Conservation (phyloP, 2,888 invertebrate genomes). For the Lottia scabra region DNA sequence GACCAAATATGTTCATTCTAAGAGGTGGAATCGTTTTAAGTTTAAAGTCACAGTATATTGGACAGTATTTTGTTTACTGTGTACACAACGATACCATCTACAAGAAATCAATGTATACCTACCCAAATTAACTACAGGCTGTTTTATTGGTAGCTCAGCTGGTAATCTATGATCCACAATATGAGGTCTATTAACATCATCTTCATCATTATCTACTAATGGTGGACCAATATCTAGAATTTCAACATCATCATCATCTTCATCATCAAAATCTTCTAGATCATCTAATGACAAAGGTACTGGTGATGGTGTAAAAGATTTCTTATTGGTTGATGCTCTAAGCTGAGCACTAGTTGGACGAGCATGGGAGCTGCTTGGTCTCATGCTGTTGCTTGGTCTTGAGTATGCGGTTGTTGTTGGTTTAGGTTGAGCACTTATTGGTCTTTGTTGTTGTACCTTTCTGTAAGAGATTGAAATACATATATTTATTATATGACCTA, state of each 20-base stretch:
- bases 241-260: background rate
- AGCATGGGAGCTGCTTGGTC: background rate
- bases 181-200: background rate
- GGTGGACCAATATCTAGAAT: background rate
- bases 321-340: background rate
- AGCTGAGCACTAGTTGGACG: conserved; percentile 12
- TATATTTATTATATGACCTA: too few relatives aligned
- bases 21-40: too few relatives aligned
- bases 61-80: too few relatives aligned
- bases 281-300: background rate
- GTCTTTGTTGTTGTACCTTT: conserved; percentile 21
- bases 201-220: background rate
- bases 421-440: conserved; percentile 8
- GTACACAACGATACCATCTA: too few relatives aligned
- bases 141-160: background rate
- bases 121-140: background rate
- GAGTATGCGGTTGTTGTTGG: background rate
- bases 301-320: background rate
- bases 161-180: conserved; percentile 15
- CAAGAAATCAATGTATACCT: too few relatives aligned
- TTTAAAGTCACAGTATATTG: too few relatives aligned
- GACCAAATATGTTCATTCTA: too few relatives aligned
- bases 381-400: background rate
- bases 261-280: background rate
- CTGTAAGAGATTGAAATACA: conserved; percentile 3